Evolutionary conservation across 2,888 invertebrate species (phyloP), one percentile per base, ranked within the genome.

Genomic region (Acanthacorydalis orientalis): DNA sequence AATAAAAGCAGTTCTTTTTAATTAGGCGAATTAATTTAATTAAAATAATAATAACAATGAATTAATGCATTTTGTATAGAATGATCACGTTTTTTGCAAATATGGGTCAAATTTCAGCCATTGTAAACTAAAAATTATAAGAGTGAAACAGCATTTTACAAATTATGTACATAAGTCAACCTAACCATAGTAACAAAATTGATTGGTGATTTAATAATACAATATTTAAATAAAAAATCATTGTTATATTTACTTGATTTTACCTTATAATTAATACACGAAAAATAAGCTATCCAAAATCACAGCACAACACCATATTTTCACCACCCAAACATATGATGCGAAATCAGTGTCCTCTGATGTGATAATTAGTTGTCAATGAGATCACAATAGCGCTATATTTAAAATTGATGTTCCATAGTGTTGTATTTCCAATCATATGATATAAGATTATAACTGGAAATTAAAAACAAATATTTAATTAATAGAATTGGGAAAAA

Each of bases 41-140:
- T 23, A 23, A 23, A 23, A 23, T 23, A 23, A 23, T 6, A 23
- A 23, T 23, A 23, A 23, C 23, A 23, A 23, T 23, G 23, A 23
- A 23, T 23, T 6, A 23, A 23, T 23, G 6, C 6, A 23, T 23
- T 23, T 4, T 23, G 23, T 4, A 23, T 6, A 6, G 23, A 37
- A 14, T 9, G 6, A 37, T 14, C 37, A 37, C 37, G 37, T 37
- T 37, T 54, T 58, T 55, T 53, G 56, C 57, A 55, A 63, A 65
- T 64, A 61, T 67, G 66, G 67, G 67, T 67, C 67, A 67, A 61
- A 65, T 62, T 63, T 66, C 67, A 63, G 66, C 67, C 67, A 67
- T 67, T 65, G 60, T 59, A 59, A 60, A 60, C 51, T 57, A 55
- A 57, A 56, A 58, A 57, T 54, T 54, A 55, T 60, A 63, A 63